Base-by-base conservation (phyloP, 1,140 invertebrate genomes). In the Stegodyphus dumicola region DNA sequence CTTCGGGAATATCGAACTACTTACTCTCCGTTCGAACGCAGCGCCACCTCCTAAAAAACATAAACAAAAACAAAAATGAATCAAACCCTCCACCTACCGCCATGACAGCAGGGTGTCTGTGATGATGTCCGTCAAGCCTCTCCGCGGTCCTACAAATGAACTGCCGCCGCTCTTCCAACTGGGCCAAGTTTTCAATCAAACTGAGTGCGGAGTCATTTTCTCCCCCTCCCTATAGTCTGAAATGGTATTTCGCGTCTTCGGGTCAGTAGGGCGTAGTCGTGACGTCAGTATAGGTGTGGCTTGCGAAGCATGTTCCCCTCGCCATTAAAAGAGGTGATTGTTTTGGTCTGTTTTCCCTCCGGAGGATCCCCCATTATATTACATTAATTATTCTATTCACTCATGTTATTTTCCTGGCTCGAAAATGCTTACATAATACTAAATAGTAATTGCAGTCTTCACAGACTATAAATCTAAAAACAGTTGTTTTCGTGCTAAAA, bases 241-340 rank as follows among this genome's bases (percentile, higher is more conserved):
- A 66, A 65, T 66, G 56, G 56, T 60, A 77, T 53, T 77, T 53
- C 17, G 69, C 49, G 7, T 11, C 11, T 18, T 66, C 69, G 77
- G 77, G 77, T 70, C 77, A 79, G 66, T 7, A 33, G 77, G 77
- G 77, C 77, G 77, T 69, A 33, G 65, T 53, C 51, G 52, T 79
- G 65, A 79, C 77, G 77, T 79, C 77, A 79, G n/a, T 11, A 79
- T 51, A 70, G 77, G 77, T 79, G 77, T 79, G 77, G 77, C 77
- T n/a, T 79, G 15, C 17, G 66, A 15, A 9, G 51, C 51, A 17
- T 18, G 56, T 60, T 74, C 71, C 71, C 17, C n/a, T 56, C 52
- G 54, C 33, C 33, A 33, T 33, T 33, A 33, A 33, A 33, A 33
- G 33, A 33, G 33, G 33, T 3, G 33, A 33, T 33, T 33, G 33